Conservation (phyloP, 2,888 invertebrate genomes). For the Ophion slaviceki region DNA sequence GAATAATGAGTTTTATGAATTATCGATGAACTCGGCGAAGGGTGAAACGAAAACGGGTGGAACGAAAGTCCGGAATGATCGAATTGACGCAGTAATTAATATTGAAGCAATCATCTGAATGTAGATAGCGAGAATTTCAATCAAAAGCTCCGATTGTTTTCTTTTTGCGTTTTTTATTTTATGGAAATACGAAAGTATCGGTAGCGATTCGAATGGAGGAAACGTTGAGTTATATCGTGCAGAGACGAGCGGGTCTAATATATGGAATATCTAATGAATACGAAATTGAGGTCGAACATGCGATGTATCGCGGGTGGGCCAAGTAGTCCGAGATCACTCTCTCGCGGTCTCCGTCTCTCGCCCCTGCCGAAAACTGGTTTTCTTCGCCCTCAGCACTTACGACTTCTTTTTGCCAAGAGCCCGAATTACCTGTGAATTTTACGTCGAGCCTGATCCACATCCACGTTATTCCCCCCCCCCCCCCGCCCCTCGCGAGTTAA, state of each 20-base stretch:
- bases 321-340: slow-evolving; percentile 44
- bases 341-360: slow-evolving; percentile 41
- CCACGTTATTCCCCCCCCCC: slow-evolving; percentile 36
- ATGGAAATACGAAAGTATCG: not conserved
- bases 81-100: not conserved
- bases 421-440: slow-evolving; percentile 67
- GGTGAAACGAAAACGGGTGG: not conserved
- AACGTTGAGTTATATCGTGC: not conserved
- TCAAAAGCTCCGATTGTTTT: too few species aligned
- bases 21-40: not conserved
- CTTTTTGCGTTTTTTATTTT: not conserved
- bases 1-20: not conserved
- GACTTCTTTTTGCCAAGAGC: slow-evolving; percentile 47
- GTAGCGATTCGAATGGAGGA: slow-evolving; percentile 12
- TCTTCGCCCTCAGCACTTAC: slow-evolving; percentile 17
- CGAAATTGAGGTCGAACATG: slow-evolving; percentile 68
- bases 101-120: not conserved
- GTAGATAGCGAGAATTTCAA: not conserved
- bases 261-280: slow-evolving; percentile 67
- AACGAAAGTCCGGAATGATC: not conserved
- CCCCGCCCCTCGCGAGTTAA: slow-evolving; percentile 27
- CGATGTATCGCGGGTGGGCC: slow-evolving; percentile 64
- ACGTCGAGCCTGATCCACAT: slow-evolving; percentile 32
- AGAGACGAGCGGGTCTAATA: slow-evolving; percentile 34
- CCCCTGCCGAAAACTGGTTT: slow-evolving; percentile 68